These are phyloP conservation scores for Hemibagrus wyckioides DNA, from an alignment of 2,113 vertebrate genomes.

Conservation along the genomic window DNA sequence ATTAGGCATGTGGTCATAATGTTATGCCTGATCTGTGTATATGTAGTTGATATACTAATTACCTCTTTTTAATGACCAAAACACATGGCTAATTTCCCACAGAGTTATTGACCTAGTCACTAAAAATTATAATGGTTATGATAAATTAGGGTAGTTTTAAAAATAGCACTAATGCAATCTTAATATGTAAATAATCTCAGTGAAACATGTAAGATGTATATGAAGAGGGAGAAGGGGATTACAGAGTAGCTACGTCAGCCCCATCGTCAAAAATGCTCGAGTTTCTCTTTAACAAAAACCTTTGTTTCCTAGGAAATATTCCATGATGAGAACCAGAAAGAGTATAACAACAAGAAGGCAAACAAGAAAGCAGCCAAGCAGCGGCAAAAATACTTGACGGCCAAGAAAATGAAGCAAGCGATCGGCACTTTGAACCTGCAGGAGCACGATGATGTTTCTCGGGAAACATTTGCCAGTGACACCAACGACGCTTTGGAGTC, in stretches of 20 bases:
- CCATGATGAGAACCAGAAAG: conserved; percentile 84
- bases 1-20: too few species aligned
- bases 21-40: too few species aligned
- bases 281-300: neutral
- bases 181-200: neutral
- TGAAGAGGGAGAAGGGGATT: neutral
- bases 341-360: conserved; percentile 87
- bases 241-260: neutral
- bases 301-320: conserved; percentile 80
- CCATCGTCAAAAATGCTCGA: neutral
- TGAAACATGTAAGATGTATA: neutral
- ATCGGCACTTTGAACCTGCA: conserved; percentile 91
- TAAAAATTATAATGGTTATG: neutral
- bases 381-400: conserved; percentile 83
- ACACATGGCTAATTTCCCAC: too few species aligned
- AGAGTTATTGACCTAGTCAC: neutral
- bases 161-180: neutral
- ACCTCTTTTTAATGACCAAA: neutral
- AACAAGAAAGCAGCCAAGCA: conserved; percentile 93
- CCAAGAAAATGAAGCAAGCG: conserved; percentile 96
- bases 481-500: conserved; percentile 93
- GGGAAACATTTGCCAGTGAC: conserved; percentile 96
- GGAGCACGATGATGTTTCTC: conserved; percentile 91
- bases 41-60: neutral
- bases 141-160: too few species aligned